phyloP scores from a whole-genome alignment of 1,140 invertebrate genomes.

The Drosophila parvula region DNA sequence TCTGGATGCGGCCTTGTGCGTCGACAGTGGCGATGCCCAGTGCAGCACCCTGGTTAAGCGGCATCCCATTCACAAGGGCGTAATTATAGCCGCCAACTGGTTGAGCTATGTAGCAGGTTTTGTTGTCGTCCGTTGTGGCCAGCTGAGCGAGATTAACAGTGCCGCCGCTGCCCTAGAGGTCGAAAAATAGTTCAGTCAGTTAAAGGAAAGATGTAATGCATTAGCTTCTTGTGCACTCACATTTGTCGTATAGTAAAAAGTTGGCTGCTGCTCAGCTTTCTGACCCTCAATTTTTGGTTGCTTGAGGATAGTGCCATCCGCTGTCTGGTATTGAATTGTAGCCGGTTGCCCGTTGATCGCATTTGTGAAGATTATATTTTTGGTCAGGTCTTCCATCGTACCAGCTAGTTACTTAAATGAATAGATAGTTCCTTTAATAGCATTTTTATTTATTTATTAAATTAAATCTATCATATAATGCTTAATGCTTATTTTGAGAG shows the following conservation, averaged over 20 bases:
- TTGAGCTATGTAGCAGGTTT: slow-evolving; percentile 89
- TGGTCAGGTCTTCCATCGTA: slow-evolving; percentile 83
- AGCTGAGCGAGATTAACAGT: slow-evolving; percentile 88
- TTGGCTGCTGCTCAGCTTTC: slow-evolving; percentile 85
- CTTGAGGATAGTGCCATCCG: slow-evolving; percentile 82
- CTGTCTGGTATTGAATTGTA: slow-evolving; percentile 82
- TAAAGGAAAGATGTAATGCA: background rate
- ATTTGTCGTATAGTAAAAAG: slow-evolving; percentile 88
- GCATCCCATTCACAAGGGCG: slow-evolving; percentile 87
- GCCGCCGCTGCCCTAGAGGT: slow-evolving; percentile 81
- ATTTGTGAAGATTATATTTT: slow-evolving; percentile 83
- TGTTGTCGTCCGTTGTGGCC: slow-evolving; percentile 86
- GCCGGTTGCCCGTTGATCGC: slow-evolving; percentile 80
- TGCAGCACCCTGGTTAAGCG: slow-evolving; percentile 81
- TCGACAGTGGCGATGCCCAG: slow-evolving; percentile 82
- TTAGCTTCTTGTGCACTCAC: slow-evolving; percentile 84
- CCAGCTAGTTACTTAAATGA: slow-evolving; percentile 28
- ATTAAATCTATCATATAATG: no score
- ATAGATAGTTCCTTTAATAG: background rate
- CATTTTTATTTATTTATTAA: no score
- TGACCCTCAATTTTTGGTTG: slow-evolving; percentile 83
- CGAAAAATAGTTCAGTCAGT: background rate
- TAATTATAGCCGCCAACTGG: slow-evolving; percentile 89
- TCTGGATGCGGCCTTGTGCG: slow-evolving; percentile 80
- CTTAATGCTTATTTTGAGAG: no score